A percentile compares a stretch with the other conserved stretches of the same genome.
These are phyloP conservation scores for Tympanuchus pallidicinctus DNA, from an alignment of 2,113 vertebrate genomes.

Conservation along the genomic window DNA sequence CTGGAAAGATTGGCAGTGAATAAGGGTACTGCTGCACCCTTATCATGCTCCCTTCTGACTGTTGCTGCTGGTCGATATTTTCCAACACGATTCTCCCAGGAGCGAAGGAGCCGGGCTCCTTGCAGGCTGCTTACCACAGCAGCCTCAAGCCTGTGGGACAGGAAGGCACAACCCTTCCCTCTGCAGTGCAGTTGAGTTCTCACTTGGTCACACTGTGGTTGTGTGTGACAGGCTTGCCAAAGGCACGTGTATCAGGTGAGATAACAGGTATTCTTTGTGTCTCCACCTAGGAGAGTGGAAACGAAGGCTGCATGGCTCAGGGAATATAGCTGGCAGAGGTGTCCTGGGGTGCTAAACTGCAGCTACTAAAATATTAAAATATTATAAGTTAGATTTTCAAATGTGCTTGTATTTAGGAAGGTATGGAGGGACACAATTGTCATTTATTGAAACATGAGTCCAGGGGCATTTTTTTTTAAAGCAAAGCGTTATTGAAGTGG, in stretches of 20 bases:
- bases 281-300: not conserved
- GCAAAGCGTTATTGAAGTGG: not conserved
- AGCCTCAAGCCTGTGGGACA: not conserved
- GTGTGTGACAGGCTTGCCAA: not conserved
- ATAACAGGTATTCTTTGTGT: not conserved
- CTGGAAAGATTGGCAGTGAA: not conserved
- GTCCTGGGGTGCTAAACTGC: not conserved
- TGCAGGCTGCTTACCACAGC: not conserved
- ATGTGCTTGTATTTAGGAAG: not conserved
- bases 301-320: not conserved
- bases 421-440: not conserved
- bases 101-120: not conserved
- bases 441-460: not conserved
- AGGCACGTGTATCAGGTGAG: not conserved
- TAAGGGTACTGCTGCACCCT: not conserved
- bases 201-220: fast-evolving
- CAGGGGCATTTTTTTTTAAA: not conserved
- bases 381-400: not conserved
- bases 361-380: not conserved
- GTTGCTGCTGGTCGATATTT: not conserved
- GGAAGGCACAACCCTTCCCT: not conserved
- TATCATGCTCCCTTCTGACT: not conserved
- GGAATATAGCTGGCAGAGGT: not conserved
- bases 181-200: fast-evolving
- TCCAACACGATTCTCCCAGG: not conserved